A percentile compares a stretch with the other conserved stretches of the same genome.
Evolutionary conservation across 1,140 invertebrate genomes (phyloP).

Genomic region (Temnothorax nylanderi): DNA sequence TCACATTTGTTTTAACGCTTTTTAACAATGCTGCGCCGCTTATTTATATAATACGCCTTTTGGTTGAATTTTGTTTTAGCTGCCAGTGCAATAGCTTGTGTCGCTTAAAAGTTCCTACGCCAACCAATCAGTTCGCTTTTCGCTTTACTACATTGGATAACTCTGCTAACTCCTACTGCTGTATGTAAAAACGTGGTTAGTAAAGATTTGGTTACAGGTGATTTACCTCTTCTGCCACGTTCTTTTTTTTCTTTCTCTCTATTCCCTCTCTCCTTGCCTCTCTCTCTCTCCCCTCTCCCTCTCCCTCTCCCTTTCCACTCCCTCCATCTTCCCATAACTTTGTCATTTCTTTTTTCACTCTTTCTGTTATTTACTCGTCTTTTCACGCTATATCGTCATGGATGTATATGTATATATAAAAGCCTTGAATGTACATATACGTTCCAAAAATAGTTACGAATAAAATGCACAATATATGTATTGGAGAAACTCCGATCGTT

Average conservation of each 20-base stretch:
- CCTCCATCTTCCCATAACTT: neutral
- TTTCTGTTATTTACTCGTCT: conserved; percentile 6
- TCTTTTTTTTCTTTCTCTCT: conserved; percentile 28
- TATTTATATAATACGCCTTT: conserved; percentile 70
- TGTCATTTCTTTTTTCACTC: neutral
- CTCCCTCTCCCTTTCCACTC: neutral
- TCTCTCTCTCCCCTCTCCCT: neutral
- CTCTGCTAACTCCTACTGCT: conserved; percentile 83
- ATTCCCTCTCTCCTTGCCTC: neutral
- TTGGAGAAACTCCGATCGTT: neutral
- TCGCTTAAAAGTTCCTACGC: conserved; percentile 82
- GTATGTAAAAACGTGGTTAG: conserved; percentile 80
- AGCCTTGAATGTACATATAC: conserved; percentile 27
- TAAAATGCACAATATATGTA: conserved; percentile 31
- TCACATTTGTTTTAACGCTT: conserved; percentile 57
- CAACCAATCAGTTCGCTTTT: conserved; percentile 79
- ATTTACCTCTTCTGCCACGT: conserved; percentile 52
- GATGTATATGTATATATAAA: conserved; percentile 43
- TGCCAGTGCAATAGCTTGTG: conserved; percentile 83
- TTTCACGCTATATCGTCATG: conserved; percentile 3
- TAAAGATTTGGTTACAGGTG: conserved; percentile 74
- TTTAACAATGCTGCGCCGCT: conserved; percentile 62
- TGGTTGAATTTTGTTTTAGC: conserved; percentile 84
- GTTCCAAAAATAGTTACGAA: conserved; percentile 8
- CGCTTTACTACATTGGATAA: conserved; percentile 85